phyloP scores from a whole-genome alignment of 64 coral and sea anemone genomes.

The Dendrophyllia cribrosa region DNA sequence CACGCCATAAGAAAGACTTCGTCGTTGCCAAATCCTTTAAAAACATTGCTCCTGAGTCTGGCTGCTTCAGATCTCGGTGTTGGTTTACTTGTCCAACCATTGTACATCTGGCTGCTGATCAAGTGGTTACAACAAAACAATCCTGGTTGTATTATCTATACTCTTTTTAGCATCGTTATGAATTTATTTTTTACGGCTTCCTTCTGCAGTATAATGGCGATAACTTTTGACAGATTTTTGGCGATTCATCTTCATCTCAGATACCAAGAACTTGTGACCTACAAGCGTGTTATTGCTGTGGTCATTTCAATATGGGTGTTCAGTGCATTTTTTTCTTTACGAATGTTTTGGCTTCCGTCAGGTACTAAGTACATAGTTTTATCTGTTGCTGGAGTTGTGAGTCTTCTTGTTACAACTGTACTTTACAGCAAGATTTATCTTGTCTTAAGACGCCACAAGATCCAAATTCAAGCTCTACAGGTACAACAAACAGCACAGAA shows the following conservation, averaged over 20 bases:
- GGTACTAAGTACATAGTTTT: not conserved
- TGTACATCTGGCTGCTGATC: not conserved
- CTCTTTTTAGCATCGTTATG: not conserved
- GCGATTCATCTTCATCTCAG: constrained; percentile 29
- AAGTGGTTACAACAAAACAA: not conserved
- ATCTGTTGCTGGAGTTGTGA: not conserved
- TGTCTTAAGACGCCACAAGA: not conserved
- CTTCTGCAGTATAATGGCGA: not conserved
- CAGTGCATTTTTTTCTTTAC: not conserved
- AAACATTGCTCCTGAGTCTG: constrained; percentile 7
- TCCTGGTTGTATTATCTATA: not conserved
- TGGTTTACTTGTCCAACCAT: not conserved
- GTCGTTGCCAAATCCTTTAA: not conserved
- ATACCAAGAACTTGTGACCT: constrained; percentile 35
- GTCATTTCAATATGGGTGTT: not conserved
- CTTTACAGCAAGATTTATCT: not conserved
- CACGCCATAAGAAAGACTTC: constrained; percentile 7
- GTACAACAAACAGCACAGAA: not conserved
- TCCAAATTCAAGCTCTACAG: not conserved
- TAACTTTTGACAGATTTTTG: constrained; percentile 5
- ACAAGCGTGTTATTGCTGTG: constrained; percentile 13
- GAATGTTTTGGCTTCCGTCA: constrained; percentile 6
- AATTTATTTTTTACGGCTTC: not conserved
- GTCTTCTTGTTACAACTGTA: constrained; percentile 1
- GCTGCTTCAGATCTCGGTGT: constrained; percentile 10